Evolutionary conservation across 1,140 invertebrate genomes (phyloP).

Genomic region (Globodera ellingtonae): DNA sequence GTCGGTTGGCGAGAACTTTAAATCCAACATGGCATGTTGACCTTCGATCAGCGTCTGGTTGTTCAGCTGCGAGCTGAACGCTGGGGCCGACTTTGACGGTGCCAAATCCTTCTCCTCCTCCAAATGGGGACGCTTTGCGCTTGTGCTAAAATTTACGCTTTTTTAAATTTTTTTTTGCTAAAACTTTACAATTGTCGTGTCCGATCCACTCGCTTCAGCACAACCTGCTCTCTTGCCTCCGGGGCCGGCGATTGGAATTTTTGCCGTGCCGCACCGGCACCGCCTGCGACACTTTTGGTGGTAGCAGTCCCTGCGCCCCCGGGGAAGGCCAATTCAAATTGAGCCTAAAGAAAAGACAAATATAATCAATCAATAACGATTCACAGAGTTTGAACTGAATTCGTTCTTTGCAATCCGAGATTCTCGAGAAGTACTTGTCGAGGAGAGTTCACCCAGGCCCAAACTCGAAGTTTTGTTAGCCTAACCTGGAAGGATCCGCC

Average conservation of each 20-base stretch:
- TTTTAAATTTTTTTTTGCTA: background rate
- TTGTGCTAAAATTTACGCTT: slow-evolving; percentile 7
- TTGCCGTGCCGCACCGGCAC: slow-evolving; percentile 9
- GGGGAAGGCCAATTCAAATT: slow-evolving; percentile 30
- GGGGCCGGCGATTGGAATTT: slow-evolving; percentile 30
- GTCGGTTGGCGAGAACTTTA: slow-evolving; percentile 90
- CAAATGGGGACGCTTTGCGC: slow-evolving; percentile 28
- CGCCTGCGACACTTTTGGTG: slow-evolving; percentile 35
- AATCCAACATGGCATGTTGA: slow-evolving; percentile 94
- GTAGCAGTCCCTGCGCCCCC: slow-evolving; percentile 9
- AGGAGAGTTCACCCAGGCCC: no score
- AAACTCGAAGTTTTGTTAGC: no score
- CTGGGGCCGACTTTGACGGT: slow-evolving; percentile 84
- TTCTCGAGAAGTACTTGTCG: no score
- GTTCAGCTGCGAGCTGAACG: slow-evolving; percentile 81
- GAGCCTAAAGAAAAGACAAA: background rate
- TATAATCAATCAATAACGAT: no score
- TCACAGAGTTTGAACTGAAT: no score
- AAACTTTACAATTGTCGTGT: slow-evolving; percentile 37
- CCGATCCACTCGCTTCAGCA: slow-evolving; percentile 55
- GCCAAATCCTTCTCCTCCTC: slow-evolving; percentile 31
- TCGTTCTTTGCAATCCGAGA: no score
- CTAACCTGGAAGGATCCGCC: slow-evolving; percentile 52
- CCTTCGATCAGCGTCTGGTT: slow-evolving; percentile 58
- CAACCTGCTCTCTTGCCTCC: slow-evolving; percentile 54